Percentiles rank a stretch among this genome's conserved stretches.
Evolutionary conservation across 2,888 invertebrate genomes (phyloP).

Genomic region (Zygothrica quintamaculata): DNA sequence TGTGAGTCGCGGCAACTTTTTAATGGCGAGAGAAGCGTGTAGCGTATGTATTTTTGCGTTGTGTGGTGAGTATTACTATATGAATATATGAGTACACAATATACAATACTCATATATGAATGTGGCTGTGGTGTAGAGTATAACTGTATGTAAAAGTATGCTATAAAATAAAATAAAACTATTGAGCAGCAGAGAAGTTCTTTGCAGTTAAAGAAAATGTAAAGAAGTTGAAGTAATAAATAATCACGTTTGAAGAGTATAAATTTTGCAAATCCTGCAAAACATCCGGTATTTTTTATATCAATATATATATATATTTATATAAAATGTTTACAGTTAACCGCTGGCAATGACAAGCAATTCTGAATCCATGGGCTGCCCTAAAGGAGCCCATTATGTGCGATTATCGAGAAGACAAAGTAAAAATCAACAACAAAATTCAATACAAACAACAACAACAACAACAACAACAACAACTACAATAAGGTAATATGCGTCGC

Average conservation of each 20-base stretch:
- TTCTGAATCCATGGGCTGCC: not conserved
- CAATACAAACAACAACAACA: conserved; percentile 25
- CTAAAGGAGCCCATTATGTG: conserved; percentile 42
- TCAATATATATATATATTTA: not conserved
- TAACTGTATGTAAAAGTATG: no score
- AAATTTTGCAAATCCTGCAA: not conserved
- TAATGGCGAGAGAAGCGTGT: no score
- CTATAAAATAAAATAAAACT: no score
- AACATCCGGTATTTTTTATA: not conserved
- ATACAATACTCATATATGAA: no score
- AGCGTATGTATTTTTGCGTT: no score
- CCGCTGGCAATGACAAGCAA: conserved; percentile 43
- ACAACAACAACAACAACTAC: conserved; percentile 28
- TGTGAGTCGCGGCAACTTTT: no score
- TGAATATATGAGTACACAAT: no score
- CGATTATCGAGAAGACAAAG: conserved; percentile 54
- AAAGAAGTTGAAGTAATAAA: not conserved
- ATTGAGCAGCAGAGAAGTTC: no score
- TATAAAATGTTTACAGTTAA: conserved; percentile 21
- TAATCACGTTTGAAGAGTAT: not conserved
- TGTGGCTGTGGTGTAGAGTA: no score
- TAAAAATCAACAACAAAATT: conserved; percentile 33
- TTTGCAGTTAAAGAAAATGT: not conserved
- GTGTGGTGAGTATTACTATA: no score
- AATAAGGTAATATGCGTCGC: conserved; percentile 22